A percentile compares a stretch with the other conserved stretches of the same genome.
Evolutionary conservation across 2,113 vertebrate genomes (phyloP).

Genomic region (Syrrhaptes paradoxus): DNA sequence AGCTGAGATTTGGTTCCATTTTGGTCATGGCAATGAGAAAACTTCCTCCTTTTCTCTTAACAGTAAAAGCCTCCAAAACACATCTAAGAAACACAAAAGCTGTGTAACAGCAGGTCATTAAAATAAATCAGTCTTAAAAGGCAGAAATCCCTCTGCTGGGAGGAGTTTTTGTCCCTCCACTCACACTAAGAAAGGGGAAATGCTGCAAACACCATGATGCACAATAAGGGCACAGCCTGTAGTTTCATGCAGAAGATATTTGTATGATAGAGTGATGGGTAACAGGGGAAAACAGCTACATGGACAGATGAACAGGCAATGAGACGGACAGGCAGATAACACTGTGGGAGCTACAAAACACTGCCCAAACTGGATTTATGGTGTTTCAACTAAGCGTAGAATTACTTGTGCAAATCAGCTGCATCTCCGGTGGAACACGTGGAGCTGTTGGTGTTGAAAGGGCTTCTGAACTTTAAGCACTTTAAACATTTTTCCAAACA

Average conservation of each 20-base stretch:
- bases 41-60: not conserved
- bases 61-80: not conserved
- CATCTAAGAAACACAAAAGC: not conserved
- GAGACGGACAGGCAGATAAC: not conserved
- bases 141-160: not conserved
- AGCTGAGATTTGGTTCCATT: not conserved
- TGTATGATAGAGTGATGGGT: not conserved
- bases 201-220: not conserved
- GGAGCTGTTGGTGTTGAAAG: slow-evolving; percentile 31
- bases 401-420: not conserved
- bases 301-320: not conserved
- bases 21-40: not conserved
- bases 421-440: not conserved
- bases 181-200: not conserved
- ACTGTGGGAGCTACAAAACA: not conserved
- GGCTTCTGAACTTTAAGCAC: slow-evolving; percentile 21
- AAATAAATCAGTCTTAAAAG: not conserved
- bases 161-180: not conserved
- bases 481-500: slow-evolving; percentile 29
- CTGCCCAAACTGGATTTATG: not conserved
- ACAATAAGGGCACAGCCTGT: not conserved
- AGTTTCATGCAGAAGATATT: not conserved
- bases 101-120: not conserved
- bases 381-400: not conserved
- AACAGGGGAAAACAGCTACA: not conserved